Evolutionary conservation across 2,113 vertebrate genomes (phyloP).

Genomic region (Scomber scombrus): DNA sequence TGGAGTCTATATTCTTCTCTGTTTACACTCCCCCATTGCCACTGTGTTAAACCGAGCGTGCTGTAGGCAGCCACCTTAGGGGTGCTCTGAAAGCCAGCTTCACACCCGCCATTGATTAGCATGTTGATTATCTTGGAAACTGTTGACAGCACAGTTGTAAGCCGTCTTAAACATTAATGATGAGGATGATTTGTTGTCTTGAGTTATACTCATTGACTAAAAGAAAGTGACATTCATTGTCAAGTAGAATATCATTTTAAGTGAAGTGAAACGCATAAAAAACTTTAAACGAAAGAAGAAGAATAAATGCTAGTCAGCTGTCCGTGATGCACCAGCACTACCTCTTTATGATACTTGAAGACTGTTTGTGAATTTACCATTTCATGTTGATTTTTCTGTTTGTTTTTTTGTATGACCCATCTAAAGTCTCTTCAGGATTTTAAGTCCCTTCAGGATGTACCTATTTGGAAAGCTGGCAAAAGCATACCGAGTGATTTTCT

Average conservation of each 20-base stretch:
- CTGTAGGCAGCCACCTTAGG: constrained; percentile 79
- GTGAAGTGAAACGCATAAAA: constrained; percentile 3
- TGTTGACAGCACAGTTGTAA: constrained; percentile 81
- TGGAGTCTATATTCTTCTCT: constrained; percentile 81
- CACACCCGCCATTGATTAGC: constrained; percentile 83
- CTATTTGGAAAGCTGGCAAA: neutral
- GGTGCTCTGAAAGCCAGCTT: constrained; percentile 83
- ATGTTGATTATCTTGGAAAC: constrained; percentile 82
- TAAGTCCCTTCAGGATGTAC: neutral
- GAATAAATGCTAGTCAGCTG: neutral
- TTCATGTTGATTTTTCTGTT: neutral
- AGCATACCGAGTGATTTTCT: neutral
- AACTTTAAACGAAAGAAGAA: too few relatives aligned
- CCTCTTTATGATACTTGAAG: neutral
- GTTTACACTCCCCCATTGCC: constrained; percentile 81
- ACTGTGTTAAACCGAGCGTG: constrained; percentile 85
- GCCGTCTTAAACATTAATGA: constrained; percentile 79
- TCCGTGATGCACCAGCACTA: neutral
- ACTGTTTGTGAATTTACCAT: neutral
- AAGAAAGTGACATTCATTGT: constrained; percentile 26
- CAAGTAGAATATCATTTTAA: constrained; percentile 6
- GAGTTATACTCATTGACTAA: constrained; percentile 45
- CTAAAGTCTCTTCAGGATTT: neutral
- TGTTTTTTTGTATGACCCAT: neutral
- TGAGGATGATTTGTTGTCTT: constrained; percentile 51